These are phyloP conservation scores for Odocoileus virginianus DNA, from an alignment of 2,113 vertebrate species.

Conservation along the genomic window DNA sequence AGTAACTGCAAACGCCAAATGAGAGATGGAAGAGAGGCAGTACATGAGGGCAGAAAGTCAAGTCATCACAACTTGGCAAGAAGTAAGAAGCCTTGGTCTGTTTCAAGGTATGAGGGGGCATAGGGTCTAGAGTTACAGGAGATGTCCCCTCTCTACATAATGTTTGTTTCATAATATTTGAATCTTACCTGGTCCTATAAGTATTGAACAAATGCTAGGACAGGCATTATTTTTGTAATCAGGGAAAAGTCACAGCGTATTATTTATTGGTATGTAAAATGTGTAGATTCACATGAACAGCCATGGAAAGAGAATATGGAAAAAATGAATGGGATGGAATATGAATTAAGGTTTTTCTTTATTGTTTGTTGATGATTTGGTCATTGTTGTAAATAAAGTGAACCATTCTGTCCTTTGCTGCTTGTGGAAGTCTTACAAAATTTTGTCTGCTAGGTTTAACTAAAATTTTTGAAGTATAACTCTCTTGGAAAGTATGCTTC, in stretches of 20 bases:
- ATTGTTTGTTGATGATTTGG: neutral
- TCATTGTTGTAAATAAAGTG: neutral
- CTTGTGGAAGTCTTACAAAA: neutral
- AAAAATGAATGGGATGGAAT: neutral
- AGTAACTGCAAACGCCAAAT: neutral
- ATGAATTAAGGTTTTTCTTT: neutral
- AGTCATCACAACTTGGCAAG: neutral
- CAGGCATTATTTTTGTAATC: neutral
- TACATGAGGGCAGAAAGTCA: neutral
- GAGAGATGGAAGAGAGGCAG: neutral
- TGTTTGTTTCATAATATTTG: neutral
- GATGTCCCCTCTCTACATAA: neutral
- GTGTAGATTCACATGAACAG: neutral
- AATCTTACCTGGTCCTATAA: neutral
- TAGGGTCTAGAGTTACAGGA: neutral
- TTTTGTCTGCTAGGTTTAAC: neutral
- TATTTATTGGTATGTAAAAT: neutral
- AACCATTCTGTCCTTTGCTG: neutral
- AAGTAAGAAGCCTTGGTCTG: neutral
- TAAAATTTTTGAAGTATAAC: neutral
- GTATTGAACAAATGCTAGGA: neutral
- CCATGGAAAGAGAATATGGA: neutral
- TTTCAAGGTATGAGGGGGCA: neutral
- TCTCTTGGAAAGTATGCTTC: neutral
- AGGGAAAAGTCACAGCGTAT: neutral